Evolutionary conservation across 1,140 invertebrate genomes (phyloP), one percentile per base, ranked within the genome.

Genomic region (Pogonus chalceus): DNA sequence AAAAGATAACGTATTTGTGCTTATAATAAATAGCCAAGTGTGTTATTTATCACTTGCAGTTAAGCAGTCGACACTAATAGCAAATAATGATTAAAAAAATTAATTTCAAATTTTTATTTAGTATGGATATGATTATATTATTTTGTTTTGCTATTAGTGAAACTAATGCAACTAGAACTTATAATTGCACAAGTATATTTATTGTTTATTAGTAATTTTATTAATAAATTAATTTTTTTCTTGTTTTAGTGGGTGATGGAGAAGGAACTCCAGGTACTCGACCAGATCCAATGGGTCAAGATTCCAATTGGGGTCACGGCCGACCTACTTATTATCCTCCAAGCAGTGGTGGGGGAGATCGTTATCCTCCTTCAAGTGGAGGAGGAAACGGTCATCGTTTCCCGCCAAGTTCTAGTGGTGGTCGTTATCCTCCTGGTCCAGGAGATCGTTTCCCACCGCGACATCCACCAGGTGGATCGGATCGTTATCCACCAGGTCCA

Each of bases 231-330:
- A n/a, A n/a, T 43, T 3, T 43, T 43, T 43, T 43, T 31, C 47
- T 22, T 23, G 20, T 51, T 12, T 24, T 35, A 24, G 49, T 22
- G 50, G 53, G 68, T 54, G 71, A 73, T 55, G 64, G 61, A 14
- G 69, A 72, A 46, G 58, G 65, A 51, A 70, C 72, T 56, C 60
- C 56, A 51, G 54, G 46, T 20, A 54, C 65, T 20, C 65, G 74
- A 62, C 77, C 76, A 4, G 76, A 79, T 65, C 72, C 74, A 20
- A 52, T 78, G 31, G 76, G 76, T 10, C 76, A 76, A 58, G 76
- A 76, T 16, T 43, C 37, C 37, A 43, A 18, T 43, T 43, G 37
- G 37, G 18, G 18, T 57, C 72, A 71, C 53, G 74, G 72, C 10
- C 61, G 72, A 62, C 75, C 75, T 21, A 73, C 72, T 24, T 43